Evolutionary conservation across 2,888 invertebrate genomes (phyloP).

Genomic region (Harpalus rubripes): DNA sequence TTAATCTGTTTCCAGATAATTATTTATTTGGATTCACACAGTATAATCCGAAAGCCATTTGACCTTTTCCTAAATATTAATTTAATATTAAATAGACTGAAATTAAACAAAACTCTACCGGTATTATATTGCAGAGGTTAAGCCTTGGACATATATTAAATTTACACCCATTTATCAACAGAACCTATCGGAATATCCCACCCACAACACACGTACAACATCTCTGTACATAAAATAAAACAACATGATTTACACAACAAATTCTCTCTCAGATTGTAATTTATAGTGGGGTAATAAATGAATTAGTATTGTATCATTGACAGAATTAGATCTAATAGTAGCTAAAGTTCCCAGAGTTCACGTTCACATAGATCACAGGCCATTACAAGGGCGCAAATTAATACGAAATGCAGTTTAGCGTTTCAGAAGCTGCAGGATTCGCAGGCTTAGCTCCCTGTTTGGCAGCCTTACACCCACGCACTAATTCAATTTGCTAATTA

Average conservation of each 20-base stretch:
- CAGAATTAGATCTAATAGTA: conserved; percentile 2
- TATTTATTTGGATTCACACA: too few relatives aligned
- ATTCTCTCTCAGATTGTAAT: background rate
- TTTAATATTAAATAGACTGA: too few relatives aligned
- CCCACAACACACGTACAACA: too few relatives aligned
- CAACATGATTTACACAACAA: background rate
- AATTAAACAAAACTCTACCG: too few relatives aligned
- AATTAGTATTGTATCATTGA: conserved; percentile 12
- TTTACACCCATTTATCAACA: too few relatives aligned
- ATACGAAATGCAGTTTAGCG: conserved; percentile 35
- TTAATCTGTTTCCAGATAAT: too few relatives aligned
- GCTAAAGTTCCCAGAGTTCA: background rate
- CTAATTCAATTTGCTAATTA: conserved; percentile 75
- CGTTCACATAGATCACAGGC: conserved; percentile 27
- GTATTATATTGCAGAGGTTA: too few relatives aligned
- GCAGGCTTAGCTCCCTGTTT: background rate
- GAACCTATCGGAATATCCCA: too few relatives aligned
- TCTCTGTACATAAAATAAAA: background rate
- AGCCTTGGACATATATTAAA: too few relatives aligned
- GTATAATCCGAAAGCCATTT: too few relatives aligned
- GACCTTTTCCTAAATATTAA: too few relatives aligned
- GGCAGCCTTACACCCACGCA: conserved; percentile 67
- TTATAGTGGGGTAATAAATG: conserved; percentile 24
- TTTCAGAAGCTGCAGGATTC: background rate
- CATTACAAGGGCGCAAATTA: conserved; percentile 21